Evolutionary conservation across 92 coral and sea anemone genomes (phyloP).

Genomic region (Porites divaricata): DNA sequence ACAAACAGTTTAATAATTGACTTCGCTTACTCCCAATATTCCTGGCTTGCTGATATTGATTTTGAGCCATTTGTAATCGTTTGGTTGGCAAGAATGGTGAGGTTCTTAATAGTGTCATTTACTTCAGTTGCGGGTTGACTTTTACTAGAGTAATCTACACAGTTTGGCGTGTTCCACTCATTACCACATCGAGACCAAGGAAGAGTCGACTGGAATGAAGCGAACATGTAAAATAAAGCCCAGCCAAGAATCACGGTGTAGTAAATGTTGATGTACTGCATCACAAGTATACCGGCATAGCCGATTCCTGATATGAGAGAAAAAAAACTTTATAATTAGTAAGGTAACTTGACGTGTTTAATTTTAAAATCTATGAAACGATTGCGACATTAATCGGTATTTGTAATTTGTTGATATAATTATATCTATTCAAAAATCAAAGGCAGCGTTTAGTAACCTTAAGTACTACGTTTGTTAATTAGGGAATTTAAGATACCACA

Average conservation of each 20-base stretch:
- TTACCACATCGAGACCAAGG: constrained; percentile 90
- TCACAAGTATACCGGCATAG: constrained; percentile 82
- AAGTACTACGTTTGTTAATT: too few relatives aligned
- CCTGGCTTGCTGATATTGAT: constrained; percentile 74
- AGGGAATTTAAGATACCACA: too few relatives aligned
- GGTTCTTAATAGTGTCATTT: constrained; percentile 13
- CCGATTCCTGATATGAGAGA: constrained; percentile 70
- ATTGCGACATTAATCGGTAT: too few relatives aligned
- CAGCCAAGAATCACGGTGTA: constrained; percentile 88
- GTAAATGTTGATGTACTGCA: constrained; percentile 84
- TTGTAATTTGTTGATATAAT: too few relatives aligned
- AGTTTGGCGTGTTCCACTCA: constrained; percentile 77
- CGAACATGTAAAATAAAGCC: constrained; percentile 89
- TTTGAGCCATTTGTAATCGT: constrained; percentile 18
- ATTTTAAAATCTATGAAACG: too few relatives aligned
- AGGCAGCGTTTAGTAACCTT: too few relatives aligned
- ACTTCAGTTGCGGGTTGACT: background rate
- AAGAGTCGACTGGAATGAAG: constrained; percentile 72
- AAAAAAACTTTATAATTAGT: background rate
- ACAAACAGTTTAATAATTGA: background rate
- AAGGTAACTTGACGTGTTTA: too few relatives aligned
- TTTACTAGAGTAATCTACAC: constrained; percentile 18
- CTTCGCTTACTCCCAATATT: constrained; percentile 86
- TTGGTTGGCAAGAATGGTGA: constrained; percentile 6
- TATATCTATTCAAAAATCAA: too few relatives aligned